phyloP scores from a whole-genome alignment of 2,888 invertebrate species.

The Pseudococcus viburni region DNA sequence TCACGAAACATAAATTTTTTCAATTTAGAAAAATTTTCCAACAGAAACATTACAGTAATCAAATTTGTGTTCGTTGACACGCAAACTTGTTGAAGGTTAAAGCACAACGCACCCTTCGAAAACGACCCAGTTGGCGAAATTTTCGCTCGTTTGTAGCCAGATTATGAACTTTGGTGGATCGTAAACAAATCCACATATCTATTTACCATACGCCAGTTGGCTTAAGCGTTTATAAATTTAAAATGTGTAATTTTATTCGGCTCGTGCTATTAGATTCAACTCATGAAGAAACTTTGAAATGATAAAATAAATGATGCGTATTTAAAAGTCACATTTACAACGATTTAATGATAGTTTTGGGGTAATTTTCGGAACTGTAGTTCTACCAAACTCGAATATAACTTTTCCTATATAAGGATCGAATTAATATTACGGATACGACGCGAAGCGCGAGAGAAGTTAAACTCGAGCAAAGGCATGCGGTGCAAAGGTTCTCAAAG shows the following conservation, averaged over 20 bases:
- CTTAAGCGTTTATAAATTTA: conserved; percentile 40
- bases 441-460: conserved; percentile 16
- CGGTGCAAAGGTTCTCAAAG: conserved; percentile 37
- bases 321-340: conserved; percentile 64
- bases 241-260: conserved; percentile 48
- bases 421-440: conserved; percentile 58
- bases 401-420: conserved; percentile 53
- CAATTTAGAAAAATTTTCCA: conserved; percentile 1
- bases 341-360: conserved; percentile 65
- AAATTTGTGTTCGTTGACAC: conserved; percentile 8
- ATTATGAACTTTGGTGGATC: conserved; percentile 37
- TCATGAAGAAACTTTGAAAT: conserved; percentile 62
- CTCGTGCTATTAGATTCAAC: conserved; percentile 40
- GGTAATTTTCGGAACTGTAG: conserved; percentile 62
- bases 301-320: conserved; percentile 65
- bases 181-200: conserved; percentile 5
- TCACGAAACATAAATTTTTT: neutral
- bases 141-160: neutral
- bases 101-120: neutral
- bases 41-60: neutral
- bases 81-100: conserved; percentile 8
- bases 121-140: neutral
- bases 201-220: conserved; percentile 20
- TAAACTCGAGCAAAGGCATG: conserved; percentile 44
- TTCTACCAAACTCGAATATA: conserved; percentile 50